A percentile compares a stretch with the other conserved stretches of the same genome.
Evolutionary conservation across 2,113 vertebrate genomes (phyloP).

Genomic region (Axis porcinus): DNA sequence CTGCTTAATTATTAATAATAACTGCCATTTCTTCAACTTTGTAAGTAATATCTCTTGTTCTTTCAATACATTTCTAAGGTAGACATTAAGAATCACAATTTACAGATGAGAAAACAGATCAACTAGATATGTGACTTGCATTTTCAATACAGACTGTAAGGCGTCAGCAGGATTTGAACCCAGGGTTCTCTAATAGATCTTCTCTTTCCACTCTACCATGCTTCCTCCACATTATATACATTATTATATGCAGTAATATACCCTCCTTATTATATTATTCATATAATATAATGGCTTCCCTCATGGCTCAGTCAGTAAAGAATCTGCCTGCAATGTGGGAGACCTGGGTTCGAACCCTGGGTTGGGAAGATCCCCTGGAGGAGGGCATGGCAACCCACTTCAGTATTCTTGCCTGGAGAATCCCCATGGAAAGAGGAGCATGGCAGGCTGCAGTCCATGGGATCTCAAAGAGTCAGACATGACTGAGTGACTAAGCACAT

Average conservation of each 20-base stretch:
- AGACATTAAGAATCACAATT: neutral
- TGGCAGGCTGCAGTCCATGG: neutral
- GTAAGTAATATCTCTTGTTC: neutral
- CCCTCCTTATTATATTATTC: neutral
- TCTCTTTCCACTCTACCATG: neutral
- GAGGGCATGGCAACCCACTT: neutral
- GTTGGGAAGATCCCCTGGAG: neutral
- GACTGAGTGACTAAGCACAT: neutral
- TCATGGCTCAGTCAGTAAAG: neutral
- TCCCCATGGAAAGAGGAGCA: neutral
- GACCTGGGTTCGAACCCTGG: neutral
- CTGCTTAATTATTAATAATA: neutral
- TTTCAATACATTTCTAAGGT: neutral
- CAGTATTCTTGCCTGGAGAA: neutral
- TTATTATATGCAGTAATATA: neutral
- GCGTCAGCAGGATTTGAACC: neutral
- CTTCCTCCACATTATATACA: neutral
- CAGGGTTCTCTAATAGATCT: neutral
- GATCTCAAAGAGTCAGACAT: neutral
- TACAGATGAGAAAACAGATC: neutral
- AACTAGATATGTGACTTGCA: neutral
- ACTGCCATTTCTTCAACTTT: neutral
- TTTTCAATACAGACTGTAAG: neutral
- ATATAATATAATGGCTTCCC: neutral
- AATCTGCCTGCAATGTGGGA: neutral